phyloP scores from a whole-genome alignment of 2,888 invertebrate genomes.

The Stegana nigrithorax region DNA sequence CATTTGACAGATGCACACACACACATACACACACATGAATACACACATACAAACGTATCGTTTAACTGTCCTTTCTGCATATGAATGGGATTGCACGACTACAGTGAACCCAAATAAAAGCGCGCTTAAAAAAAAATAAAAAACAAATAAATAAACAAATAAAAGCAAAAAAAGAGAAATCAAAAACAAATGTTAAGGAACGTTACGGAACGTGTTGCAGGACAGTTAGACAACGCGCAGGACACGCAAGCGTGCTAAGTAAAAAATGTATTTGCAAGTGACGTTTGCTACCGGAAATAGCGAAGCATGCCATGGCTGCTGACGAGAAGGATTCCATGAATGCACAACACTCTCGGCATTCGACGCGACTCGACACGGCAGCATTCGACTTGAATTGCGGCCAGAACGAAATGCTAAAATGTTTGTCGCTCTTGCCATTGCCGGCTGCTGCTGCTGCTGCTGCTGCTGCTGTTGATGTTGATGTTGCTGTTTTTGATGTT shows the following conservation, averaged over 20 bases:
- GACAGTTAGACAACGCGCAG: too few species aligned
- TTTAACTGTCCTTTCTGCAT: conserved; percentile 7
- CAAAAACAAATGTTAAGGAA: neutral
- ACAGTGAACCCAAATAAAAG: conserved; percentile 8
- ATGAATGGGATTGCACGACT: conserved; percentile 2
- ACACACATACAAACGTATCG: neutral
- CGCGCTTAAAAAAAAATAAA: neutral
- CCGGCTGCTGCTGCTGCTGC: neutral
- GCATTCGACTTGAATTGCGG: too few species aligned
- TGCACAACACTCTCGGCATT: conserved; percentile 2
- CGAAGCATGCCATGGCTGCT: neutral
- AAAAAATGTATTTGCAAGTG: conserved; percentile 8
- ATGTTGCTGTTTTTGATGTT: neutral
- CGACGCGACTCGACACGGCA: neutral
- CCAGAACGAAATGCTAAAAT: too few species aligned
- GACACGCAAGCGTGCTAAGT: too few species aligned
- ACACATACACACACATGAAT: neutral
- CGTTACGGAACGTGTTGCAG: too few species aligned
- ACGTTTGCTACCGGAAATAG: conserved; percentile 7
- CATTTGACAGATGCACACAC: neutral
- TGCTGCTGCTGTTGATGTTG: neutral
- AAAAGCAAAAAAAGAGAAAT: neutral
- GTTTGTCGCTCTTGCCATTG: neutral
- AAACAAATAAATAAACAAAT: too few species aligned
- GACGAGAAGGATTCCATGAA: conserved; percentile 3